Conservation (phyloP, 2,797 vertebrate genomes). For the Falco concolor region DNA sequence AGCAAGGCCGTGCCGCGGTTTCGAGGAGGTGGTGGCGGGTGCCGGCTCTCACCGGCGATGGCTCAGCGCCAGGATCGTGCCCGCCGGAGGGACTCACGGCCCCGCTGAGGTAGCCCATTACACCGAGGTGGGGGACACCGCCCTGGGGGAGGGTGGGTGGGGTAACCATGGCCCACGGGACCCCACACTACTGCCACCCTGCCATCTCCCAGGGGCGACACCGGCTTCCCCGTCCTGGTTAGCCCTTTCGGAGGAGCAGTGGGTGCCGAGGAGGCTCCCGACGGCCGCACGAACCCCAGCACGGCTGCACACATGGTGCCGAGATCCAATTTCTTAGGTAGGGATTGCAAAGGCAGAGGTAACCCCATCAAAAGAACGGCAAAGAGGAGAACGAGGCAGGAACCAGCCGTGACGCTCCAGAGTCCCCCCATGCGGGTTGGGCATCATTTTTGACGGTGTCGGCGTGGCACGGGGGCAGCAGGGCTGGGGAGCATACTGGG, state of each 20-base stretch:
- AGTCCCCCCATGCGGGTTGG: not conserved
- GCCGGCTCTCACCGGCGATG: not conserved
- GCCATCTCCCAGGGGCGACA: rapidly evolving
- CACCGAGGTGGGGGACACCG: not conserved
- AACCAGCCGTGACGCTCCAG: not conserved
- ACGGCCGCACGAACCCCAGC: not conserved
- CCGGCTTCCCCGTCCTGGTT: not conserved
- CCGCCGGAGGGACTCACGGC: not conserved
- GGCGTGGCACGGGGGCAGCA: too few relatives aligned
- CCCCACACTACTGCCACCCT: not conserved
- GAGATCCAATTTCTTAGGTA: rapidly evolving
- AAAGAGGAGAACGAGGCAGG: not conserved
- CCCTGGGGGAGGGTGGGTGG: not conserved
- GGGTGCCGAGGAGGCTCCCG: not conserved
- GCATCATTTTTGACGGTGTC: rapidly evolving
- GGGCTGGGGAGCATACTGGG: not conserved
- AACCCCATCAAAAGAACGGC: not conserved
- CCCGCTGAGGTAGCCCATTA: not conserved
- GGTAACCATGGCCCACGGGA: not conserved
- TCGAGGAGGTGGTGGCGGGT: not conserved
- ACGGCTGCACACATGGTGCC: rapidly evolving
- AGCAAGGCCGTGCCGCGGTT: rapidly evolving
- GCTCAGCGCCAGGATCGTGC: not conserved
- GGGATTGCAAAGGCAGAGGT: not conserved
- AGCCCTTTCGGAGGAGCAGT: not conserved